These are phyloP conservation scores for Exaiptasia diaphana DNA, from an alignment of 64 coral and sea anemone species.

Conservation along the genomic window DNA sequence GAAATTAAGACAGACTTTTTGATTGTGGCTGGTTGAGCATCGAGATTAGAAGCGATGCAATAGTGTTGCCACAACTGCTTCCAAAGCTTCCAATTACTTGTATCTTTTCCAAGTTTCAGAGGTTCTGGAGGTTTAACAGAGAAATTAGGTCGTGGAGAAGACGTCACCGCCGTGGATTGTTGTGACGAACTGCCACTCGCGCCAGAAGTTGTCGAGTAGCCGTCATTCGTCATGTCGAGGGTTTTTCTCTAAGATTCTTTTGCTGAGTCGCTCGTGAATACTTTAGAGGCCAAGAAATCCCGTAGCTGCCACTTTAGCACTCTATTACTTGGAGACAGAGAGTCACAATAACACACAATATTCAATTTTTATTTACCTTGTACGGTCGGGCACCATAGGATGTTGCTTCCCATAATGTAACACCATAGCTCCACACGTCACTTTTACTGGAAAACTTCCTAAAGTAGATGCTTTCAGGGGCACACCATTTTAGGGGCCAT, in stretches of 20 bases:
- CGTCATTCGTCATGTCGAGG: neutral
- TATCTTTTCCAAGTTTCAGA: neutral
- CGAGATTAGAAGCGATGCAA: slow-evolving; percentile 8
- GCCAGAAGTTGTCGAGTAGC: neutral
- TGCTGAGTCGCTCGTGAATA: neutral
- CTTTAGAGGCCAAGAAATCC: neutral
- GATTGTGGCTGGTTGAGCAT: slow-evolving; percentile 2
- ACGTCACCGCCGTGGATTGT: neutral
- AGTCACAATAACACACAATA: no score
- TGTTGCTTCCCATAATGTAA: slow-evolving; percentile 91
- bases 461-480: slow-evolving; percentile 95
- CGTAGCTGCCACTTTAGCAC: no score
- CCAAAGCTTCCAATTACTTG: slow-evolving; percentile 39
- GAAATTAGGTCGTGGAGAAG: neutral
- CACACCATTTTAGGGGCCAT: slow-evolving; percentile 99
- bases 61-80: slow-evolving; percentile 47
- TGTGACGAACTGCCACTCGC: neutral
- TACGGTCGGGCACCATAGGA: slow-evolving; percentile 95
- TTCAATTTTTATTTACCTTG: slow-evolving; percentile 19
- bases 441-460: slow-evolving; percentile 96
- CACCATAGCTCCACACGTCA: slow-evolving; percentile 98
- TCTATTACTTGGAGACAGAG: no score
- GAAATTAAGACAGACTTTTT: slow-evolving; percentile 33
- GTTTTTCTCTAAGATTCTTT: neutral
- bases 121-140: neutral